Conservation (phyloP, 2,797 vertebrate species). For the Kryptopterus vitreolus region DNA sequence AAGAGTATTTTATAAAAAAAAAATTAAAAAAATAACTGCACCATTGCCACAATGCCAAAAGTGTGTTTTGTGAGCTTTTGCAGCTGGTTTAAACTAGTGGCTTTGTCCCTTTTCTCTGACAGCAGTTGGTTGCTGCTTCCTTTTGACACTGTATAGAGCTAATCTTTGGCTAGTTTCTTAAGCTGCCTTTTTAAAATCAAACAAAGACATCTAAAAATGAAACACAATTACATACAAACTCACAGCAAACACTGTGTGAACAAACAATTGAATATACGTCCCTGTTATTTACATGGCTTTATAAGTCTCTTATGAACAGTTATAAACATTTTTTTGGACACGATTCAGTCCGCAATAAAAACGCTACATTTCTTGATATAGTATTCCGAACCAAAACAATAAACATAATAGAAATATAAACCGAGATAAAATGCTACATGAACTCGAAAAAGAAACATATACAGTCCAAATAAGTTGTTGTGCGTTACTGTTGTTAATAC, state of each 20-base stretch:
- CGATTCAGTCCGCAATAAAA: constrained; percentile 37
- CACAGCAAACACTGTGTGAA: constrained; percentile 22
- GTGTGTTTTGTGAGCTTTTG: neutral
- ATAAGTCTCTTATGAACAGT: constrained; percentile 26
- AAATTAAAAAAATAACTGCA: too few species aligned
- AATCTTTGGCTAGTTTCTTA: constrained; percentile 64
- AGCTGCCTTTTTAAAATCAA: constrained; percentile 56
- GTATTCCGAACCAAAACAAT: constrained; percentile 51
- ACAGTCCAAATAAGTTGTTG: constrained; percentile 14
- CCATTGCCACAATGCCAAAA: constrained; percentile 11
- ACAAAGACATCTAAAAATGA: constrained; percentile 24
- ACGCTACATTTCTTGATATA: constrained; percentile 61
- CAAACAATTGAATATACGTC: constrained; percentile 39
- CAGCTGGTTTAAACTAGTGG: constrained; percentile 17
- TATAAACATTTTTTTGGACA: constrained; percentile 48
- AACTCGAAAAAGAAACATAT: constrained; percentile 30
- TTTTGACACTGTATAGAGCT: constrained; percentile 40
- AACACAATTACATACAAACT: constrained; percentile 33
- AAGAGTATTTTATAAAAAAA: neutral
- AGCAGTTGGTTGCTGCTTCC: constrained; percentile 10
- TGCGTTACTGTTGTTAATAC: constrained; percentile 29
- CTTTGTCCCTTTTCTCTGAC: constrained; percentile 15
- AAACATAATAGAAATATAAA: constrained; percentile 26
- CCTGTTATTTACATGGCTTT: constrained; percentile 35
- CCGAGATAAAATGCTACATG: constrained; percentile 63